phyloP scores from a whole-genome alignment of 1,140 invertebrate species.

The Polyergus mexicanus region DNA sequence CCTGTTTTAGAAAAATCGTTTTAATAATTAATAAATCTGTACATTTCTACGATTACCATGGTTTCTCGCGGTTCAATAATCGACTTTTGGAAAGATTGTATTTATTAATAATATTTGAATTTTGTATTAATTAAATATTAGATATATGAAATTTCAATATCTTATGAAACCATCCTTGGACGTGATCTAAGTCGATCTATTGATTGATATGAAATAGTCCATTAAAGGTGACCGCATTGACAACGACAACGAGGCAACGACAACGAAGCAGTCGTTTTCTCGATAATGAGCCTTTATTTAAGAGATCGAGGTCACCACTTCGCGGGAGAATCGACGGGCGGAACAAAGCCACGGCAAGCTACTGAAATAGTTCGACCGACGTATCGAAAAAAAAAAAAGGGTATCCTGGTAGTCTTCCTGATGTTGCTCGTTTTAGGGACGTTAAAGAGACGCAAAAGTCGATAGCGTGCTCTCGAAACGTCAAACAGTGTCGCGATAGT shows the following conservation, averaged over 20 bases:
- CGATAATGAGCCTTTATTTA: slow-evolving; percentile 75
- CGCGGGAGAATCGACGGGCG: slow-evolving; percentile 66
- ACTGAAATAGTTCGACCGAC: slow-evolving; percentile 61
- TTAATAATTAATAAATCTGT: not conserved
- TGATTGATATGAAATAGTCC: slow-evolving; percentile 64
- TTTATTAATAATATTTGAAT: not conserved
- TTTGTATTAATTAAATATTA: slow-evolving; percentile 10
- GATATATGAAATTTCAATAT: slow-evolving; percentile 29
- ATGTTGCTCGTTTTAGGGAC: slow-evolving; percentile 44
- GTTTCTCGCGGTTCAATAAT: not conserved
- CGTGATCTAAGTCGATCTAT: slow-evolving; percentile 38
- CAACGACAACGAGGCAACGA: slow-evolving; percentile 14
- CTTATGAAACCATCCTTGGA: slow-evolving; percentile 20
- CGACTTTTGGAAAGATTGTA: not conserved
- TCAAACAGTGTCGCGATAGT: slow-evolving; percentile 8
- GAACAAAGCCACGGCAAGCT: slow-evolving; percentile 70
- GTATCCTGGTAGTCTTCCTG: not conserved
- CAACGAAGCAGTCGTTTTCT: slow-evolving; percentile 55
- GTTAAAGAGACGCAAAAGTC: slow-evolving; percentile 39
- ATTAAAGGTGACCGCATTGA: slow-evolving; percentile 29
- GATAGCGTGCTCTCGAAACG: slow-evolving; percentile 29
- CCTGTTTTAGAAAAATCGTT: not conserved
- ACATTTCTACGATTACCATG: not conserved
- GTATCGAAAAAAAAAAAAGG: slow-evolving; percentile 46
- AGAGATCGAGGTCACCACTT: slow-evolving; percentile 72